A percentile compares a stretch with the other conserved stretches of the same genome.
Evolutionary conservation across 2,797 vertebrate genomes (phyloP).

Genomic region (Microhierax caerulescens): DNA sequence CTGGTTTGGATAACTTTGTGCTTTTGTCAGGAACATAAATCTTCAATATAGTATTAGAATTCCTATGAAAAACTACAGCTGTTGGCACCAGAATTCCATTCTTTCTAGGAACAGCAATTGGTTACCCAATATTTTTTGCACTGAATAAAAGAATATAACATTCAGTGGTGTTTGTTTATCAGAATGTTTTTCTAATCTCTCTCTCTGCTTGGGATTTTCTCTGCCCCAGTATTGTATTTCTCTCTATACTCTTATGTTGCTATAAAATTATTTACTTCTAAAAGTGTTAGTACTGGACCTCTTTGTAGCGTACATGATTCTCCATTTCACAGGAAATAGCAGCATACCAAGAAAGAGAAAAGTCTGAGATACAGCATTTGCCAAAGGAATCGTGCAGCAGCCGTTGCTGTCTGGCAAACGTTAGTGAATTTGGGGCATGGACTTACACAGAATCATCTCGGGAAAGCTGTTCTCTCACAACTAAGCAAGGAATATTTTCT

Average conservation of each 20-base stretch:
- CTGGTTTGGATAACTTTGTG: conserved; percentile 31
- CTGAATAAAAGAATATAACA: conserved; percentile 1
- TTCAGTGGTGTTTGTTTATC: not conserved
- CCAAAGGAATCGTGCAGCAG: conserved; percentile 22
- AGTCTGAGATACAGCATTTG: not conserved
- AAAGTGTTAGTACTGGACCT: not conserved
- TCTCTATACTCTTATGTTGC: not conserved
- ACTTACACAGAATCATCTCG: not conserved
- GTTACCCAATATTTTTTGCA: conserved; percentile 47
- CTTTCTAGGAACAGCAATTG: conserved; percentile 77
- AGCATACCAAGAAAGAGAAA: not conserved
- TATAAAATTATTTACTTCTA: not conserved
- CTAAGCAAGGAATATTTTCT: not conserved
- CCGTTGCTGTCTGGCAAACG: not conserved
- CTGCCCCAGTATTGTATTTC: not conserved
- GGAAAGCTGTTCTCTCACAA: not conserved
- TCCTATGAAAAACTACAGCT: conserved; percentile 70
- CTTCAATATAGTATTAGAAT: conserved; percentile 69
- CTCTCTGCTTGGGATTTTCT: not conserved
- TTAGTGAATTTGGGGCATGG: not conserved
- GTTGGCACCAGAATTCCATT: conserved; percentile 70
- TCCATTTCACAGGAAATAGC: not conserved
- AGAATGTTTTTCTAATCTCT: conserved; percentile 10
- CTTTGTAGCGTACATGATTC: not conserved
- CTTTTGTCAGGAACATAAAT: conserved; percentile 47